Conservation (phyloP, 2,113 vertebrate species). For the Ceyx cyanopectus region DNA sequence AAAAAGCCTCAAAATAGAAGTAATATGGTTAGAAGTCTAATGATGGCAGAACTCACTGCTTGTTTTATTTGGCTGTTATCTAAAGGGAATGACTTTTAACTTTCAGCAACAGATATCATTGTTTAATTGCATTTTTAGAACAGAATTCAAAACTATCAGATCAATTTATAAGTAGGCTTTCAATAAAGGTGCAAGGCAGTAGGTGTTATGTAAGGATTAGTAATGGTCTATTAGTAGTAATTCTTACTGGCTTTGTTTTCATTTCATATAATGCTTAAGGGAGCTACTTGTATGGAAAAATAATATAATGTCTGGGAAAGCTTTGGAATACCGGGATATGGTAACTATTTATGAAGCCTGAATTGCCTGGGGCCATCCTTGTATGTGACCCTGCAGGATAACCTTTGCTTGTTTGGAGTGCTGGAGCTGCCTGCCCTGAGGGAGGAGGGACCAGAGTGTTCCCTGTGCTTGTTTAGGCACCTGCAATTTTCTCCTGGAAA, state of each 20-base stretch:
- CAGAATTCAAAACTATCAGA: constrained; percentile 18
- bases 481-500: not conserved
- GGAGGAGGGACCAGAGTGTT: fast-evolving
- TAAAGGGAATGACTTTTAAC: constrained; percentile 43
- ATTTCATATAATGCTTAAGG: not conserved
- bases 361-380: not conserved
- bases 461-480: fast-evolving
- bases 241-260: not conserved
- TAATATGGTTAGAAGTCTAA: constrained; percentile 67
- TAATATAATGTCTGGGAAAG: not conserved
- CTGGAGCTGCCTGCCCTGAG: not conserved
- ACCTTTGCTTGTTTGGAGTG: not conserved
- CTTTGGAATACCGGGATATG: not conserved
- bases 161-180: not conserved
- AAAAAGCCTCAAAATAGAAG: constrained; percentile 68
- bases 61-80: constrained; percentile 61
- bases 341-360: not conserved
- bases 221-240: not conserved
- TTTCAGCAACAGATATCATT: constrained; percentile 59
- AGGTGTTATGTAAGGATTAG: not conserved
- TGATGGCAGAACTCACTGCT: constrained; percentile 61
- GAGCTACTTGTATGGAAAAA: not conserved
- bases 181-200: not conserved
- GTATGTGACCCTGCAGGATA: not conserved
- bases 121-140: constrained; percentile 62